A percentile compares a stretch with the other conserved stretches of the same genome.
Evolutionary conservation across 1,140 invertebrate genomes (phyloP).

Genomic region (Liolophura sinensis): DNA sequence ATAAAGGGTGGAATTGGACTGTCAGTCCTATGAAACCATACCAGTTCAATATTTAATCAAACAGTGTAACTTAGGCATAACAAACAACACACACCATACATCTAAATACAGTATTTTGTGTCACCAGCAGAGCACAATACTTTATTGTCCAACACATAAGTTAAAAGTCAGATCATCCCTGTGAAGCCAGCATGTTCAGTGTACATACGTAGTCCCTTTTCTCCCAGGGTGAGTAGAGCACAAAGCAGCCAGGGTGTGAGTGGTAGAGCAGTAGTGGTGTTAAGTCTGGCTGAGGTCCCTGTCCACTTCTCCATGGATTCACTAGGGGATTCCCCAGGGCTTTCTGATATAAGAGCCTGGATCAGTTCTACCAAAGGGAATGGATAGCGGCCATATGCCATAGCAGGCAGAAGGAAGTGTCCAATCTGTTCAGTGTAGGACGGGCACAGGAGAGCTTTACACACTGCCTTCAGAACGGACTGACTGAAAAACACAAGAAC

Average conservation of each 20-base stretch:
- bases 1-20: too few relatives aligned
- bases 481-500: slow-evolving; percentile 26
- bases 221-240: slow-evolving; percentile 45
- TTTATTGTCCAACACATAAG: too few relatives aligned
- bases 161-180: too few relatives aligned
- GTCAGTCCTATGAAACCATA: too few relatives aligned
- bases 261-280: slow-evolving; percentile 7
- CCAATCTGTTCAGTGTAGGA: slow-evolving; percentile 52
- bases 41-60: too few relatives aligned
- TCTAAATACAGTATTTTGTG: too few relatives aligned
- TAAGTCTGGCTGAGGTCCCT: not conserved
- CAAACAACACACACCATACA: too few relatives aligned
- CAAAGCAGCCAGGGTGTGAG: slow-evolving; percentile 50
- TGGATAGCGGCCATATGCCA: slow-evolving; percentile 49
- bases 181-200: not conserved
- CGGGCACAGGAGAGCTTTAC: slow-evolving; percentile 41
- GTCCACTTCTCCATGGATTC: slow-evolving; percentile 10
- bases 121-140: too few relatives aligned
- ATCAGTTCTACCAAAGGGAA: slow-evolving; percentile 55
- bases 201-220: slow-evolving; percentile 26
- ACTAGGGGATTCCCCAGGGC: not conserved
- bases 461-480: slow-evolving; percentile 26
- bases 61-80: too few relatives aligned
- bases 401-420: slow-evolving; percentile 53
- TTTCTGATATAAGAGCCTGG: slow-evolving; percentile 36